Evolutionary conservation across 1,140 invertebrate species (phyloP).

Genomic region (Olivierus martensii): DNA sequence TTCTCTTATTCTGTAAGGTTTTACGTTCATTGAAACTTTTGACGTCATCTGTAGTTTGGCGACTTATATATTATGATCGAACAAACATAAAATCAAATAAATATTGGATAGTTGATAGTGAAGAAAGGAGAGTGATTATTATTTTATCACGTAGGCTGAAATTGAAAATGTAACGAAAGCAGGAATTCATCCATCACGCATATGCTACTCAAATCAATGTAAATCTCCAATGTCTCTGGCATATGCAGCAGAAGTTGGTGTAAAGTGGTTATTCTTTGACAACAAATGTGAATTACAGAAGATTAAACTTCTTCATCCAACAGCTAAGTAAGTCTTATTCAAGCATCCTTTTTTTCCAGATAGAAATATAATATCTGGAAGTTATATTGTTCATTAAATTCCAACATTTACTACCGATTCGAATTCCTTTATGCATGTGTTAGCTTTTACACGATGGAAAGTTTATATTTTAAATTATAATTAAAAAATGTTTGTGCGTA

Average conservation of each 20-base stretch:
- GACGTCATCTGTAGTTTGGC: no score
- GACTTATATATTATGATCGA: no score
- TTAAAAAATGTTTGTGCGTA: no score
- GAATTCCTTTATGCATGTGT: no score
- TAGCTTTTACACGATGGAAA: not conserved
- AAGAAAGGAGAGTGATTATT: no score
- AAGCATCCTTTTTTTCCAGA: no score
- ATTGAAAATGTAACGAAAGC: conserved; percentile 67
- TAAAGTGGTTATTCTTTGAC: conserved; percentile 86
- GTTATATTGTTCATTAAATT: conserved; percentile 44
- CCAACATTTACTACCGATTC: not conserved
- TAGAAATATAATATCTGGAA: no score
- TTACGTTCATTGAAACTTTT: no score
- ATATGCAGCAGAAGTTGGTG: conserved; percentile 58
- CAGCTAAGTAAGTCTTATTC: conserved; percentile 55
- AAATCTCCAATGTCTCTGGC: conserved; percentile 82
- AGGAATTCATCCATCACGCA: conserved; percentile 60
- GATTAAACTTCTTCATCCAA: conserved; percentile 64
- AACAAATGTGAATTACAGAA: conserved; percentile 87
- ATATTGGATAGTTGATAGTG: no score
- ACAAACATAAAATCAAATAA: no score
- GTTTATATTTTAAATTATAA: no score
- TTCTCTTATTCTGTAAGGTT: no score
- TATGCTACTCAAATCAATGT: conserved; percentile 96
- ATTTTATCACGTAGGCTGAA: conserved; percentile 45